Percentiles rank a stretch among this genome's conserved stretches.
These are phyloP conservation scores for Trichechus manatus DNA, from an alignment of 2,113 vertebrate species.

Conservation along the genomic window DNA sequence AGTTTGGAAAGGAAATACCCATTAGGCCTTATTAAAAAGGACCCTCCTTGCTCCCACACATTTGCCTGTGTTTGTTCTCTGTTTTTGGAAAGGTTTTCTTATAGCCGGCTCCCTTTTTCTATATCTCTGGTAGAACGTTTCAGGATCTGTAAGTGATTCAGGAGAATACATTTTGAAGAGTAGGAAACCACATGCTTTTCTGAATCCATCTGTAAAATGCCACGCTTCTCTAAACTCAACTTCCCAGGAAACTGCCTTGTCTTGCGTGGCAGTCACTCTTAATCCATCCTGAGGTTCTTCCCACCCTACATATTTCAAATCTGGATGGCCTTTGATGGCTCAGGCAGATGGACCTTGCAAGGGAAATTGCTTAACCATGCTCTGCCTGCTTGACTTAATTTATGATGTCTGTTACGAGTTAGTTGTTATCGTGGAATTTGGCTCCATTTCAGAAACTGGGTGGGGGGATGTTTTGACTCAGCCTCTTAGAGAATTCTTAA, in stretches of 20 bases:
- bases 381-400: constrained; percentile 58
- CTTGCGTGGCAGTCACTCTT: not conserved
- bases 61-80: rapidly evolving
- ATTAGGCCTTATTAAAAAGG: not conserved
- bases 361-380: not conserved
- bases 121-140: not conserved
- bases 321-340: not conserved
- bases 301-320: not conserved
- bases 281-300: not conserved
- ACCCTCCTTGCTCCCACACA: rapidly evolving
- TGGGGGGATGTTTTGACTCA: constrained; percentile 58
- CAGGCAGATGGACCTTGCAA: constrained; percentile 19
- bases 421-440: constrained; percentile 71
- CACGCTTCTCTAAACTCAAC: not conserved
- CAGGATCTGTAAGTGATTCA: not conserved
- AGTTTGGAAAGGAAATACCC: not conserved
- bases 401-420: constrained; percentile 71
- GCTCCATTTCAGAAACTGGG: constrained; percentile 69
- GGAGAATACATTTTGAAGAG: not conserved
- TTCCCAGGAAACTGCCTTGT: not conserved
- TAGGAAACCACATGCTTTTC: not conserved
- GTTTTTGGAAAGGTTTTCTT: not conserved
- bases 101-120: not conserved
- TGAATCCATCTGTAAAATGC: not conserved
- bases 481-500: constrained; percentile 51